A percentile compares a stretch with the other conserved stretches of the same genome.
Conservation (phyloP, 2,797 vertebrate species). For the Anguilla megastoma region DNA sequence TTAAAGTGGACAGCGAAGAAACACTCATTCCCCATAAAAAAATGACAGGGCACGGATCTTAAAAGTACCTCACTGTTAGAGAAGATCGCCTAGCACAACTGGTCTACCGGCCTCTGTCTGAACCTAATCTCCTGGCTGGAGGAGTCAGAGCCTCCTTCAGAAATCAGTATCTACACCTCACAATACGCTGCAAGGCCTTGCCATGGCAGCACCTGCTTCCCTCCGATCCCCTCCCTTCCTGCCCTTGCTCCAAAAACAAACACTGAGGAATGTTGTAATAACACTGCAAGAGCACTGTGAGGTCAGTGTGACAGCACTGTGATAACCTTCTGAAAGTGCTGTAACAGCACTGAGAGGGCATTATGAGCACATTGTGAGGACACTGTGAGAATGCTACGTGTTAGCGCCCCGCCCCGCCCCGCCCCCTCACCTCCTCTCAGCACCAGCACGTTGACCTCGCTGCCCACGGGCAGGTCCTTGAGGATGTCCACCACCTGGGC, state of each 20-base stretch:
- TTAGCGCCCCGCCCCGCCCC: too few species aligned
- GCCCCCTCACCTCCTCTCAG: slow-evolving; percentile 86
- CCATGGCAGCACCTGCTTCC: neutral
- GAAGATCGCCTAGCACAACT: neutral
- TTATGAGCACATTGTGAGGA: neutral
- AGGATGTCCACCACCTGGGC: slow-evolving; percentile 96
- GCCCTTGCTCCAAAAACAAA: neutral
- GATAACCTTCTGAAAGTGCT: neutral
- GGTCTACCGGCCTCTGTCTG: neutral
- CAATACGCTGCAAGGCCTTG: neutral
- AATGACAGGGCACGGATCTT: neutral
- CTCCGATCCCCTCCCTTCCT: neutral
- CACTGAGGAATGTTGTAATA: neutral
- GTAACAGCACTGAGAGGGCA: neutral
- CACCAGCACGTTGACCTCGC: slow-evolving; percentile 89
- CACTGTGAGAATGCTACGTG: neutral
- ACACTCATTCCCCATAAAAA: slow-evolving; percentile 49
- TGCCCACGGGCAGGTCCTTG: slow-evolving; percentile 90
- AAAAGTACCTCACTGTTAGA: neutral
- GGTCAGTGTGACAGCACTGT: neutral
- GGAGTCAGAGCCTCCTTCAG: neutral
- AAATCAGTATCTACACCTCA: neutral
- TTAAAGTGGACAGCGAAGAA: slow-evolving; percentile 50
- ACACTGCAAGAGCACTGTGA: neutral
- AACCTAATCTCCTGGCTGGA: neutral